These are phyloP conservation scores for Porites divaricata DNA, from an alignment of 92 coral and sea anemone species.

Conservation along the genomic window DNA sequence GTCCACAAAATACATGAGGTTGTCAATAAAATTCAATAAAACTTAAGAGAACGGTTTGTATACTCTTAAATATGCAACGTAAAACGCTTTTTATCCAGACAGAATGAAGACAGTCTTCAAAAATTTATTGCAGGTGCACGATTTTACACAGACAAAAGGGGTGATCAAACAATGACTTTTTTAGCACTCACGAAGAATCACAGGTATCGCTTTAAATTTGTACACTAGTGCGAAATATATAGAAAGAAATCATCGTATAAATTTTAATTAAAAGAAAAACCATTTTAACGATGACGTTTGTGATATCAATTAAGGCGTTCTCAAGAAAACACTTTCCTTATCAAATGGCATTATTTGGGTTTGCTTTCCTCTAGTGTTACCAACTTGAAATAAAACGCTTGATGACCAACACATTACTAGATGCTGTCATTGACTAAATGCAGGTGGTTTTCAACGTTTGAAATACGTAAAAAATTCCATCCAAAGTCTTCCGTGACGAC, in stretches of 20 bases:
- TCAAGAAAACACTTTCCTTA: not conserved
- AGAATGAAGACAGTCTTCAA: not conserved
- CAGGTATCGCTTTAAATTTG: not conserved
- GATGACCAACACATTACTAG: conserved; percentile 1
- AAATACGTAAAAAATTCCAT: conserved; percentile 14
- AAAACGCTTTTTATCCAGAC: not conserved
- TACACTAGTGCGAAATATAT: conserved; percentile 2
- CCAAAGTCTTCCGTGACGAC: conserved; percentile 32
- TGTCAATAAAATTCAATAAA: not conserved
- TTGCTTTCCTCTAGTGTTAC: not conserved
- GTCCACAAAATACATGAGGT: not conserved
- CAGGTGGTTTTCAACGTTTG: conserved; percentile 24
- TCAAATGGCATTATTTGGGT: not conserved
- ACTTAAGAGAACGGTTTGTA: conserved; percentile 1
- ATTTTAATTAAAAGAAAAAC: conserved; percentile 9
- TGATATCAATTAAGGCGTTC: not conserved
- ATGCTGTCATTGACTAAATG: conserved; percentile 10
- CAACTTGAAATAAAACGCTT: conserved; percentile 5
- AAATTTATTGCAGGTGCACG: conserved; percentile 15
- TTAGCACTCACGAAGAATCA: not conserved
- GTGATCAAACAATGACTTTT: conserved; percentile 2
- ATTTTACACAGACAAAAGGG: conserved; percentile 27
- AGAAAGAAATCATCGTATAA: not conserved
- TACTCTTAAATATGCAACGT: conserved; percentile 13
- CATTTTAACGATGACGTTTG: not conserved